Evolutionary conservation across 2,888 invertebrate genomes (phyloP).

Genomic region (Erebia ligea): DNA sequence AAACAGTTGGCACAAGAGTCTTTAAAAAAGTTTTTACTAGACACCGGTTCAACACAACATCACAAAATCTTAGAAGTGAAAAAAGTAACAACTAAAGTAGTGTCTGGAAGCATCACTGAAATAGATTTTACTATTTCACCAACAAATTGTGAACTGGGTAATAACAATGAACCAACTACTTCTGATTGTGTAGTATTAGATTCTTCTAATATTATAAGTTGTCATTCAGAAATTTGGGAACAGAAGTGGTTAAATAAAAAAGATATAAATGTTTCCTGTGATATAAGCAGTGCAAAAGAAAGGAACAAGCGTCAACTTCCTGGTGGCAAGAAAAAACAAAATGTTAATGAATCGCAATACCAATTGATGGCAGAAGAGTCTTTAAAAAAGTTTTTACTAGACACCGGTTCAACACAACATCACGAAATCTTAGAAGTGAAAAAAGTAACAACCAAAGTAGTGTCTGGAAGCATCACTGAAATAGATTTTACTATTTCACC

Average conservation of each 20-base stretch:
- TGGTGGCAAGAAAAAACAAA: conserved; percentile 26
- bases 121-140: conserved; percentile 54
- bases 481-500: conserved; percentile 54
- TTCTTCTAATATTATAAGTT: conserved; percentile 56
- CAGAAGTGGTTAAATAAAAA: conserved; percentile 44
- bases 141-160: conserved; percentile 45
- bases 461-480: conserved; percentile 50
- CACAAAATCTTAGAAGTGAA: conserved; percentile 53
- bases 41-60: conserved; percentile 41
- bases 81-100: conserved; percentile 50
- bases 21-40: conserved; percentile 49
- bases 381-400: conserved; percentile 49
- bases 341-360: conserved; percentile 49
- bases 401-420: conserved; percentile 41
- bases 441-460: conserved; percentile 50
- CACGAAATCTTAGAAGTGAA: conserved; percentile 53
- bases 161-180: neutral
- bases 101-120: conserved; percentile 50
- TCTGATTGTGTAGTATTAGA: neutral
- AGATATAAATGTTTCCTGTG: neutral
- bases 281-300: conserved; percentile 12
- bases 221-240: conserved; percentile 52
- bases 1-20: conserved; percentile 52
- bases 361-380: conserved; percentile 52
- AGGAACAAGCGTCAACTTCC: conserved; percentile 34